These are phyloP conservation scores for Brachyopa scutellaris DNA, from an alignment of 2,888 invertebrate species.

Conservation along the genomic window DNA sequence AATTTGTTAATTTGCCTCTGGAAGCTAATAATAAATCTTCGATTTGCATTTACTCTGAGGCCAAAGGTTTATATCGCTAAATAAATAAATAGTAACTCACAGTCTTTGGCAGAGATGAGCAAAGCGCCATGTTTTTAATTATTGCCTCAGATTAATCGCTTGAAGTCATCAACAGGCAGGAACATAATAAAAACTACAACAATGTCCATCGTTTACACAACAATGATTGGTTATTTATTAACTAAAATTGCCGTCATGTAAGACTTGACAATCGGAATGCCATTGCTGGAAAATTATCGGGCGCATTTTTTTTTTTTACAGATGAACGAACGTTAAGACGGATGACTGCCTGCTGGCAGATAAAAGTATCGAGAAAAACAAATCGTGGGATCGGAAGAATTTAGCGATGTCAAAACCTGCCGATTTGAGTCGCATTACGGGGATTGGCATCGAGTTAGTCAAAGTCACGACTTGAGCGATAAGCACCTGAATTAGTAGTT, in stretches of 20 bases:
- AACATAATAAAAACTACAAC: constrained; percentile 15
- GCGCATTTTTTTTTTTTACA: constrained; percentile 4
- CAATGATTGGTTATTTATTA: constrained; percentile 50
- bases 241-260: constrained; percentile 47
- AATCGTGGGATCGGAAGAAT: constrained; percentile 30
- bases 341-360: constrained; percentile 25
- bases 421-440: constrained; percentile 7
- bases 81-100: too few relatives aligned
- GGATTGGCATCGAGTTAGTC: constrained; percentile 23
- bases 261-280: constrained; percentile 51
- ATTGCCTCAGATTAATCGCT: background rate
- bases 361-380: constrained; percentile 38
- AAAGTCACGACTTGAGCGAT: constrained; percentile 25
- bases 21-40: constrained; percentile 25
- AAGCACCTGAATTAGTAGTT: background rate
- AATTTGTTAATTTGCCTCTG: background rate
- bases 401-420: constrained; percentile 5
- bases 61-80: constrained; percentile 11
- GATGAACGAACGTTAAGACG: constrained; percentile 4
- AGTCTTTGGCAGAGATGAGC: constrained; percentile 31
- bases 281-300: constrained; percentile 16
- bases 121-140: constrained; percentile 11
- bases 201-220: constrained; percentile 15
- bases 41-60: constrained; percentile 9
- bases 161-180: background rate